phyloP scores from a whole-genome alignment of 2,797 vertebrate genomes.

The Malacoraja senta region DNA sequence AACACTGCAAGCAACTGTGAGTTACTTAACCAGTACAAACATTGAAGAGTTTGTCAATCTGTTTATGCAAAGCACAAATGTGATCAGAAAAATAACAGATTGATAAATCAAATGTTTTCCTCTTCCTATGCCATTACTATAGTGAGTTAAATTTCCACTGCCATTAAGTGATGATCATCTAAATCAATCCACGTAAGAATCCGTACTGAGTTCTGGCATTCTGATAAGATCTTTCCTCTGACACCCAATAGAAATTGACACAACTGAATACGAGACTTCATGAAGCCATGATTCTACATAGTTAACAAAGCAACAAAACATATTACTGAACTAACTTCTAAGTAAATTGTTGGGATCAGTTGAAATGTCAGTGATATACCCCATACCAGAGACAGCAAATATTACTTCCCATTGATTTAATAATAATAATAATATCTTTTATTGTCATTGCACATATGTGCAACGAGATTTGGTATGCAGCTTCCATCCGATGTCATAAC shows the following conservation, averaged over 20 bases:
- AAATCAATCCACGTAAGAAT: neutral
- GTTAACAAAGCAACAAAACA: neutral
- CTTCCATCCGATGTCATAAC: too few relatives aligned
- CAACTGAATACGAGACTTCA: neutral
- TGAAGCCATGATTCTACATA: neutral
- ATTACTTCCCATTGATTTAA: neutral
- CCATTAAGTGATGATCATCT: neutral
- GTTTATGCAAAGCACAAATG: neutral
- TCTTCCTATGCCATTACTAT: neutral
- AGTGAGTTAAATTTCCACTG: neutral
- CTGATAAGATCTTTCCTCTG: neutral
- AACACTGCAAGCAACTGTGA: neutral
- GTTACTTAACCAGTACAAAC: neutral
- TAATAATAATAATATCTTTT: too few relatives aligned
- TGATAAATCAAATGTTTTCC: neutral
- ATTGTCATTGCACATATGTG: too few relatives aligned
- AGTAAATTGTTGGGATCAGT: neutral
- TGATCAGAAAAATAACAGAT: neutral
- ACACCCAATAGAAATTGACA: neutral
- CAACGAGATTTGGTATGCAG: too few relatives aligned
- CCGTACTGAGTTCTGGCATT: neutral
- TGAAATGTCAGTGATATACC: neutral
- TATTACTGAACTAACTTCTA: neutral
- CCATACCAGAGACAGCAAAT: neutral
- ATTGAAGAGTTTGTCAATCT: neutral